Conservation (phyloP, 2,113 vertebrate species). For the Pipra filicauda region DNA sequence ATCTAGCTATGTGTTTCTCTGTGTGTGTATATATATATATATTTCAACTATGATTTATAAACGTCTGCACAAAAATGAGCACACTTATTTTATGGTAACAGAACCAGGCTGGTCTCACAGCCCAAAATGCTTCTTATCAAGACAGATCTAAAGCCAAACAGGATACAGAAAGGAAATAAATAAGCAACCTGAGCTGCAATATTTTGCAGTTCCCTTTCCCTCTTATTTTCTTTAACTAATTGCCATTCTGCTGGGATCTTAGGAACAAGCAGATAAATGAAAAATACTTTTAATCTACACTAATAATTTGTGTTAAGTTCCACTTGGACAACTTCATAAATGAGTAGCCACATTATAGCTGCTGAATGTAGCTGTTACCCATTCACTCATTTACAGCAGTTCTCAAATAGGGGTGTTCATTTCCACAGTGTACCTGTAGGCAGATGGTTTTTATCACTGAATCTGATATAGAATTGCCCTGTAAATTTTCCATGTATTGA, state of each 20-base stretch:
- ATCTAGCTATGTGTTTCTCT: neutral
- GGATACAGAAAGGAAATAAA: neutral
- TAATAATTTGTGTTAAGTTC: constrained; percentile 42
- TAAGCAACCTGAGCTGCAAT: neutral
- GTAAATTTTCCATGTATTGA: neutral
- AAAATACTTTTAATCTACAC: constrained; percentile 18
- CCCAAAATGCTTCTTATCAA: neutral
- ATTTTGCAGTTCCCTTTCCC: neutral
- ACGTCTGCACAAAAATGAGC: neutral
- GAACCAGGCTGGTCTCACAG: neutral
- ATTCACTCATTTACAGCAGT: neutral
- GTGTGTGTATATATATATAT: neutral
- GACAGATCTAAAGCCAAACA: neutral
- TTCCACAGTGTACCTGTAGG: neutral
- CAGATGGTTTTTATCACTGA: neutral
- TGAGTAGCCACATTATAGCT: neutral
- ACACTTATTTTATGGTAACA: neutral
- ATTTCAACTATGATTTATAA: neutral
- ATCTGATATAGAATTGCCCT: neutral
- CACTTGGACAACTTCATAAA: constrained; percentile 30
- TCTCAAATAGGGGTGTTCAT: neutral
- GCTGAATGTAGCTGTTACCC: neutral
- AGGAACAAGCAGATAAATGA: constrained; percentile 14
- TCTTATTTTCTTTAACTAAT: constrained; percentile 5
- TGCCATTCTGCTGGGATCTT: neutral